A percentile compares a stretch with the other conserved stretches of the same genome.
Conservation (phyloP, 2,797 vertebrate species). For the Pipistrellus nathusii region DNA sequence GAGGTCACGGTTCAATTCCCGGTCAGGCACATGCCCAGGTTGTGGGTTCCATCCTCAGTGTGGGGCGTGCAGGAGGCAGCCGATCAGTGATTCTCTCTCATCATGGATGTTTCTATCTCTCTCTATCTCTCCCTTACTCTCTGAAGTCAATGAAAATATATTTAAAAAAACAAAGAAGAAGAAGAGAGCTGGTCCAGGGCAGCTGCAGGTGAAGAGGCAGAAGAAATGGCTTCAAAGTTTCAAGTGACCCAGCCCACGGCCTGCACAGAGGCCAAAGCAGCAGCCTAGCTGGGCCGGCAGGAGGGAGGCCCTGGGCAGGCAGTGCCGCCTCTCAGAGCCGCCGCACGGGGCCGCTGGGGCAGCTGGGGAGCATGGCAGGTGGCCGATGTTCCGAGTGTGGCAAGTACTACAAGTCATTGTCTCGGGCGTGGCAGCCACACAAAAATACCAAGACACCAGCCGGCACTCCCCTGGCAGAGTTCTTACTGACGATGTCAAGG, state of each 20-base stretch:
- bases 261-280: neutral
- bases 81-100: too few species aligned
- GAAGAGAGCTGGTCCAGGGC: neutral
- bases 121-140: too few species aligned
- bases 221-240: neutral
- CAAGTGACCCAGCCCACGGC: accelerated
- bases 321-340: accelerated
- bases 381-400: neutral
- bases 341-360: accelerated
- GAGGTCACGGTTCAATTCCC: too few species aligned
- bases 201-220: neutral
- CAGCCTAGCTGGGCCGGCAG: accelerated
- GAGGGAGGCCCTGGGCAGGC: neutral
- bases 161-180: neutral
- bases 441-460: slow-evolving; percentile 23
- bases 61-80: too few species aligned
- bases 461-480: neutral
- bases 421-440: neutral
- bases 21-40: too few species aligned
- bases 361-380: neutral
- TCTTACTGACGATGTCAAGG: neutral
- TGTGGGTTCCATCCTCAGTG: neutral
- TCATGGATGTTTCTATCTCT: too few species aligned
- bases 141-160: too few species aligned
- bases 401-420: neutral